These are phyloP conservation scores for Dipodomys spectabilis DNA, from an alignment of 2,113 vertebrate genomes.

Conservation along the genomic window DNA sequence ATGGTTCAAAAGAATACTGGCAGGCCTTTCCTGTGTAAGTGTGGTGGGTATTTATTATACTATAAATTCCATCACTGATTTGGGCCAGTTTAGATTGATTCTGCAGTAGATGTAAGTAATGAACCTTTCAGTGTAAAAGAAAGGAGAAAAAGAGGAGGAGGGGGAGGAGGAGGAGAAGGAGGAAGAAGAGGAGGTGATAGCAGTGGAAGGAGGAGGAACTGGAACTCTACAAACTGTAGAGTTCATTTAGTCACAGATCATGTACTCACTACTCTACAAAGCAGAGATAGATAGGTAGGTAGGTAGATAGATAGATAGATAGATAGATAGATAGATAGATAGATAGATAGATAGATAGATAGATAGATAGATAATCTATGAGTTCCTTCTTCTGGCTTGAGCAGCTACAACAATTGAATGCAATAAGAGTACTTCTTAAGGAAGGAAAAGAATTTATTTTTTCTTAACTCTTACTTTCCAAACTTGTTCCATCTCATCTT, in stretches of 20 bases:
- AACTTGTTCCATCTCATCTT: neutral
- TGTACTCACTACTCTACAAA: constrained; percentile 79
- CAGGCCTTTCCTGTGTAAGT: constrained; percentile 84
- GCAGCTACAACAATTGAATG: constrained; percentile 4
- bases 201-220: constrained; percentile 73
- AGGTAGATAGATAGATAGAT: too few relatives aligned
- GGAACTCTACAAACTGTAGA: constrained; percentile 73
- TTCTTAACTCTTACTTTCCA: neutral
- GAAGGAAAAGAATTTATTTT: constrained; percentile 27
- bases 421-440: neutral
- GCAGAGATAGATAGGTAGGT: neutral
- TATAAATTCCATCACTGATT: constrained; percentile 89
- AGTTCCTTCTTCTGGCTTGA: constrained; percentile 69
- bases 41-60: constrained; percentile 84
- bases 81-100: constrained; percentile 88
- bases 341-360: constrained; percentile 61
- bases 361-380: neutral
- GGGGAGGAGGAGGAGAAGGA: neutral
- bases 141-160: neutral
- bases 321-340: too few relatives aligned
- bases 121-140: constrained; percentile 83
- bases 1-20: constrained; percentile 82
- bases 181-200: neutral
- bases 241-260: constrained; percentile 83
- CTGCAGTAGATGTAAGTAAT: constrained; percentile 89